Percentiles rank a stretch among this genome's conserved stretches.
Evolutionary conservation across 1,140 invertebrate species (phyloP).

Genomic region (Drosophila oshimai): DNA sequence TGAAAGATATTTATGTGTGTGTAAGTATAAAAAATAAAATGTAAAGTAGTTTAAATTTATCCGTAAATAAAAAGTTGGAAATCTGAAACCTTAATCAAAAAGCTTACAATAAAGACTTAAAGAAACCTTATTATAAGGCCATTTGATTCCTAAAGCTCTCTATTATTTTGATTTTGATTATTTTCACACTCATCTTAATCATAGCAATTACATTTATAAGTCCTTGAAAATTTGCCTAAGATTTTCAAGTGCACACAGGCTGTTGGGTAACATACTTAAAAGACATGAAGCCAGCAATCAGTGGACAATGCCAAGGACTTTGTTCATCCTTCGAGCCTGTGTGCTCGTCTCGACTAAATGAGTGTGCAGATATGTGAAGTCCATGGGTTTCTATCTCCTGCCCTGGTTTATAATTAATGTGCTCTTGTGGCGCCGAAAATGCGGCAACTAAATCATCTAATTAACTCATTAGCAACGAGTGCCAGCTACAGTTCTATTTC

Average conservation of each 20-base stretch:
- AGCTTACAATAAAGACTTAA: too few species aligned
- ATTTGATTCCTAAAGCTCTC: too few species aligned
- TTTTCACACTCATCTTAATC: too few species aligned
- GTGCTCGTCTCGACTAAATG: constrained; percentile 4
- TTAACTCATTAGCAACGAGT: constrained; percentile 69
- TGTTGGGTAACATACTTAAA: not conserved
- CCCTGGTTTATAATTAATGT: constrained; percentile 58
- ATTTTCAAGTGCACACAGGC: not conserved
- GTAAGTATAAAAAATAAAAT: too few species aligned
- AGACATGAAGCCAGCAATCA: constrained; percentile 63
- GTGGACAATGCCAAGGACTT: constrained; percentile 29
- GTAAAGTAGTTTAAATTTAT: too few species aligned
- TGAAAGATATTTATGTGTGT: too few species aligned
- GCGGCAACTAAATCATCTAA: constrained; percentile 67
- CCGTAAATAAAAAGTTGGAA: not conserved
- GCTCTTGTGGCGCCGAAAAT: constrained; percentile 46
- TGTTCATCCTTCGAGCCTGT: constrained; percentile 6
- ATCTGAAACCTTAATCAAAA: too few species aligned
- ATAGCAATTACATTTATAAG: too few species aligned
- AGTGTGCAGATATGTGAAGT: constrained; percentile 38
- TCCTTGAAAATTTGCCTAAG: not conserved
- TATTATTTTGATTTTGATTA: too few species aligned
- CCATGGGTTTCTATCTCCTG: constrained; percentile 27
- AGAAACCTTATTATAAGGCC: too few species aligned
- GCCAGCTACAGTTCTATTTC: constrained; percentile 1